Evolutionary conservation across 2,113 vertebrate genomes (phyloP).

Genomic region (Hoplias malabaricus): DNA sequence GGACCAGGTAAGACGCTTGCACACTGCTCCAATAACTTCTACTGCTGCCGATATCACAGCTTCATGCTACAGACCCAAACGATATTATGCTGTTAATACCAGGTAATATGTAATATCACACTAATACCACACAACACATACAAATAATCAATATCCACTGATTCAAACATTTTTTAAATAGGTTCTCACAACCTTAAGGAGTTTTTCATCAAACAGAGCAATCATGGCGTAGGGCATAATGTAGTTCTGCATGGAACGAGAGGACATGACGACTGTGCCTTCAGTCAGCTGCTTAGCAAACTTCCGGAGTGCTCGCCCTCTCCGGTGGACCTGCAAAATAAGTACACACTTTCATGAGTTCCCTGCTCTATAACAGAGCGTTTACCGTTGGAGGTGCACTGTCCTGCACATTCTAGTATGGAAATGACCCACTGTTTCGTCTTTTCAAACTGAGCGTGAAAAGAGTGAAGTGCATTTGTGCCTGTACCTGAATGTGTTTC

Average conservation of each 20-base stretch:
- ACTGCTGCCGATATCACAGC: constrained; percentile 86
- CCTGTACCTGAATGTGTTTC: constrained; percentile 95
- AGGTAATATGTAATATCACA: constrained; percentile 36
- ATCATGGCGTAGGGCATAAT: constrained; percentile 94
- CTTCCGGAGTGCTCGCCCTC: constrained; percentile 89
- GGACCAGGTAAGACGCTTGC: constrained; percentile 87
- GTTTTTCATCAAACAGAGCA: constrained; percentile 85
- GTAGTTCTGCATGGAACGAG: constrained; percentile 90
- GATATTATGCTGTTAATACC: background rate
- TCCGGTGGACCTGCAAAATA: constrained; percentile 83
- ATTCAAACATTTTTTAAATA: no score
- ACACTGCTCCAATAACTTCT: constrained; percentile 88
- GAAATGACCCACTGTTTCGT: no score
- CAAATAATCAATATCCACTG: no score
- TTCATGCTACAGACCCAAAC: constrained; percentile 78
- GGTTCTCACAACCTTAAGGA: constrained; percentile 82
- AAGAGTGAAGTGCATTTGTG: no score
- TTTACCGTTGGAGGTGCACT: no score
- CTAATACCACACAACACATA: background rate
- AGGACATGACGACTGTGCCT: constrained; percentile 77
- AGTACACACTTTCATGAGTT: background rate
- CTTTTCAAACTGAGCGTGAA: no score
- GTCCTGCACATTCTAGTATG: no score
- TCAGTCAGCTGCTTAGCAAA: constrained; percentile 89
- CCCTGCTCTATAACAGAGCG: no score